Evolutionary conservation across 2,113 vertebrate species (phyloP), one percentile per base, ranked within the genome.

Genomic region (Psophia crepitans): DNA sequence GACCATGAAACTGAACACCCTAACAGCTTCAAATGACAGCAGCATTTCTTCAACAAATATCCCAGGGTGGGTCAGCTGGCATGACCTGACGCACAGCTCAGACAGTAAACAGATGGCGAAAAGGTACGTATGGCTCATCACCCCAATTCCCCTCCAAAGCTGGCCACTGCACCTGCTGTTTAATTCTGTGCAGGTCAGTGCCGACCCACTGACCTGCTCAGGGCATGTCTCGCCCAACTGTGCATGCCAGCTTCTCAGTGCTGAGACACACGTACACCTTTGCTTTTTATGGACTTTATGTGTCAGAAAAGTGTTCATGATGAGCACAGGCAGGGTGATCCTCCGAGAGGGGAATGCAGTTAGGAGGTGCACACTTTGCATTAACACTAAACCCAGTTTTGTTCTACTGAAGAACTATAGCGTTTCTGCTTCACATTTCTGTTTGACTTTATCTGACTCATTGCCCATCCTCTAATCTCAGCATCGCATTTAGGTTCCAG

Each of bases 81-180:
- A 73, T 13, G 6, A 63, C 28, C 71, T 51, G 76, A 89, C 56
- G 84, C 56, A 3, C 35, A 71, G 86, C 93, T 97, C 96, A 98
- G 97, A 98, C 96, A 90, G 73, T 18, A 84, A 84, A 83, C 98
- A 98, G 97, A 98, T 98, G 97, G 98, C 37, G 57, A 68, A 84
- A 74, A 54, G 39, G 27, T 35, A 74, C 15, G 7, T 24, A 44
- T 9, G 82, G 91, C 81, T 97, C 93, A 70, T 96, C 65, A 97
- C 97, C 97, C 87, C 70, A 96, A 84, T 54, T 95, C 63, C 96
- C 96, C 95, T 89, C 87, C 57, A 84, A 97, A 98, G 97, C 97
- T 90, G 79, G 73, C 78, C 13, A 11, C 83, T 74, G 70, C 80
- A 49, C 32, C 83, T 87, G 94, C 88, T 95, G 93, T 74, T 91